Evolutionary conservation across 2,888 invertebrate species (phyloP), one percentile per base, ranked within the genome.

Genomic region (Synergus umbraculus): DNA sequence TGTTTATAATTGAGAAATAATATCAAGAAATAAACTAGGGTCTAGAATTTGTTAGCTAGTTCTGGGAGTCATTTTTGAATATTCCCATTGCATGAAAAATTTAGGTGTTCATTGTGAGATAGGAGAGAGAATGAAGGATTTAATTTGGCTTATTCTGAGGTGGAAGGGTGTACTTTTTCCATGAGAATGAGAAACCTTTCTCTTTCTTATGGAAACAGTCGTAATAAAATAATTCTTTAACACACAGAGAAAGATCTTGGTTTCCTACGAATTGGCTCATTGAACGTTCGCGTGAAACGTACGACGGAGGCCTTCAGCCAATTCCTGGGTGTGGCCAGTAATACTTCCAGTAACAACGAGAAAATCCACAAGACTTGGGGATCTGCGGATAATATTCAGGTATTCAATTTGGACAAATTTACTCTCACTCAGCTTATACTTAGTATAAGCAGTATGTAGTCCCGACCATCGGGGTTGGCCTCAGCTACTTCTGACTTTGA

Each of bases 231-330:
- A 76, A 63, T 78, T 63, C 2, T 66, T 66, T 78, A 65, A 82
- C 79, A 86, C 80, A 69, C 93, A 96, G 97, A 97, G 93, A 97
- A 97, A 94, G 98, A 98, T 93, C 94, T 95, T 92, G 96, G 97
- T 87, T 97, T 98, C 93, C 95, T 98, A 85, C 95, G 98, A 90
- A 97, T 98, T 93, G 98, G 98, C 88, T 98, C 97, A 29, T 93
- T 98, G 92, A 98, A 97, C 93, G 97, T 97, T 73, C 95, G 97
- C 90, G 97, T 97, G 88, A 97, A 97, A 93, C 97, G 97, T 93
- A 97, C 97, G 73, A 97, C 97, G 80, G 97, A 97, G 92, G 97
- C 97, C 29, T 97, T 97, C 93, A 97, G 97, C 93, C 96, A 97
- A 92, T 97, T 97, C 92, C 93, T 97, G 87, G 97, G 97, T 83